Conservation (phyloP, 1,140 invertebrate species). For the Ephestia elutella region DNA sequence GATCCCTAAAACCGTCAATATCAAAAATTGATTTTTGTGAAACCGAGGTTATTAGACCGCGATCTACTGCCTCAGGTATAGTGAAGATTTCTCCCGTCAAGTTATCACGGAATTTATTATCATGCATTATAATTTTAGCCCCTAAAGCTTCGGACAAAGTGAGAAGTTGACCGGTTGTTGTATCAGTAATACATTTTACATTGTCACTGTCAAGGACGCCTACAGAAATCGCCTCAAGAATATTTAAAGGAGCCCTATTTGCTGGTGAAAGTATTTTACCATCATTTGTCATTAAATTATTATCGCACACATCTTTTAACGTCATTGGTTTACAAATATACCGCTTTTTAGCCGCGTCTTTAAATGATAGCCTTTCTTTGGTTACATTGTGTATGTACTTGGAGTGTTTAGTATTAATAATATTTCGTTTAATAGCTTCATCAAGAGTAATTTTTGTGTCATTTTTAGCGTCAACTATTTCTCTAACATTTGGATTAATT, state of each 20-base stretch:
- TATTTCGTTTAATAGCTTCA: constrained; percentile 84
- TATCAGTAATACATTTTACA: constrained; percentile 88
- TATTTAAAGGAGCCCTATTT: constrained; percentile 82
- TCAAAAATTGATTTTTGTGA: constrained; percentile 92
- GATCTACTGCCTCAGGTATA: constrained; percentile 88
- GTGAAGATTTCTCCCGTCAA: constrained; percentile 81
- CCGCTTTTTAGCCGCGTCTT: constrained; percentile 85
- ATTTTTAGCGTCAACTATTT: constrained; percentile 86
- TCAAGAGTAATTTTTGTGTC: constrained; percentile 87
- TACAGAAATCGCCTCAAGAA: constrained; percentile 87
- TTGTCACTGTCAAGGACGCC: constrained; percentile 90
- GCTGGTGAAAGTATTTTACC: constrained; percentile 87
- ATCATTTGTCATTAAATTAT: constrained; percentile 85
- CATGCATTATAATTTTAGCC: constrained; percentile 83
- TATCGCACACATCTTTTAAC: constrained; percentile 89
- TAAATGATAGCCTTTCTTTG: constrained; percentile 84
- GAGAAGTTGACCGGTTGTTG: constrained; percentile 84
- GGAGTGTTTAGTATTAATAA: constrained; percentile 86
- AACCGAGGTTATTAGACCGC: constrained; percentile 91
- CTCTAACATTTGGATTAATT: constrained; percentile 83
- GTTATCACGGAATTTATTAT: constrained; percentile 83
- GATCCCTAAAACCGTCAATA: constrained; percentile 92
- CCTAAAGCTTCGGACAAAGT: constrained; percentile 89
- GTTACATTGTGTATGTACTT: constrained; percentile 84
- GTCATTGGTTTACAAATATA: constrained; percentile 92